Base-by-base conservation (phyloP, 2,113 vertebrate genomes). In the Heterotis niloticus region DNA sequence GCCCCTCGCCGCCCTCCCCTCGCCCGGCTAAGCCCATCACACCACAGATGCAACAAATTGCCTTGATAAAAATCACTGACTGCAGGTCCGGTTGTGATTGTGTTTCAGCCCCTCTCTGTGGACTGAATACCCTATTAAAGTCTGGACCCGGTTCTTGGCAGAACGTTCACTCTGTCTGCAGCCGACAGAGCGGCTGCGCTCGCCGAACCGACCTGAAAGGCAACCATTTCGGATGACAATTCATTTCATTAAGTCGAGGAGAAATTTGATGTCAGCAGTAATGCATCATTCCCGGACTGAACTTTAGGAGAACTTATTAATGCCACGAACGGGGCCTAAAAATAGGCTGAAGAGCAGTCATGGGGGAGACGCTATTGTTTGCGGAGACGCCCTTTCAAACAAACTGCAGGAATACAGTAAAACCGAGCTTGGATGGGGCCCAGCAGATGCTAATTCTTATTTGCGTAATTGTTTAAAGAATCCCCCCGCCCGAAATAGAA, bases 1-100 rank as follows among this genome's bases (percentile, higher is more conserved):
- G 28, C 4, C 17, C 29, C 44, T 5, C 59, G 12, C 17, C 24
- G 13, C 24, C 17, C 24, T 29, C 26, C 18, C 26, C 18, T 62
- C 59, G 12, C 13, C 59, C 59, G 3, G 10, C 59, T 16, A 16
- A 20, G 13, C 13, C 59, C 13, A 62, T 20, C 13, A 12, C 59
- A 62, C 13, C 59, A 62, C 59, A 62, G 59, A 62, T 16, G 18
- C 34, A 44, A 44, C 34, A 44, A 44, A 44, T 44, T 44, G 34
- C 34, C 34, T 44, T 44, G 67, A 51, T 51, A 51, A 70, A 73
- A 73, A 56, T 54, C 52, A 73, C 56, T 54, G 57, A 75, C 72
- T 75, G 67, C 64, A 67, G 24, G 65, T 26, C 65, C 24, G 65
- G 23, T 69, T 69, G 29, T 18, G 67, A 18, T 69, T 1, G 29